phyloP scores from a whole-genome alignment of 2,888 invertebrate genomes.

The Drosophila mulleri region DNA sequence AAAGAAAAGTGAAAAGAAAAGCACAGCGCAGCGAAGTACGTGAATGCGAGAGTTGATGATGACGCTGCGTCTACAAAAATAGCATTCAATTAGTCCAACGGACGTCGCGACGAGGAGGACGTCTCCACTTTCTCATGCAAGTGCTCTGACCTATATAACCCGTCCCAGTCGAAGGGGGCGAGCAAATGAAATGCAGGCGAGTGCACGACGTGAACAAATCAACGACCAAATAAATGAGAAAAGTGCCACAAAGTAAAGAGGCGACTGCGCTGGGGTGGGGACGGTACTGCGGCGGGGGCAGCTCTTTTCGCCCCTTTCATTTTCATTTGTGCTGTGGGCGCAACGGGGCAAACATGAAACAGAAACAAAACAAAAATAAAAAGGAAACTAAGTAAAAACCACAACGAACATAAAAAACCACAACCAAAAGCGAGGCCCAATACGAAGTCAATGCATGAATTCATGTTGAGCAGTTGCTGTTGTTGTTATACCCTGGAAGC shows the following conservation, averaged over 20 bases:
- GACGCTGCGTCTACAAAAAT: constrained; percentile 73
- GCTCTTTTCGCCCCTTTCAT: constrained; percentile 51
- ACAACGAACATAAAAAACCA: constrained; percentile 33
- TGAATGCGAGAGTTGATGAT: constrained; percentile 51
- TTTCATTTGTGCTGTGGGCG: constrained; percentile 59
- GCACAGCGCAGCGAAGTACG: constrained; percentile 34
- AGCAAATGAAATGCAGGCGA: constrained; percentile 54
- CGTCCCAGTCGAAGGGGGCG: constrained; percentile 29
- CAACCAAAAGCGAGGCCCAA: constrained; percentile 65
- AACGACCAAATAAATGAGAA: constrained; percentile 74
- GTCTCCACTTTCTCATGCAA: constrained; percentile 72
- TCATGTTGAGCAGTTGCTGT: constrained; percentile 65
- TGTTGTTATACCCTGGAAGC: constrained; percentile 16
- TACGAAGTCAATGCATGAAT: constrained; percentile 76
- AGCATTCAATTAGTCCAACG: constrained; percentile 74
- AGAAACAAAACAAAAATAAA: constrained; percentile 5
- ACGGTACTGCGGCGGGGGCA: constrained; percentile 6
- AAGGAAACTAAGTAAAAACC: constrained; percentile 43
- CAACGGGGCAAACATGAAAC: constrained; percentile 10
- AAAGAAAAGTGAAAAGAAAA: constrained; percentile 71
- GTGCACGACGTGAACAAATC: constrained; percentile 65
- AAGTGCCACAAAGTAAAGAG: constrained; percentile 52
- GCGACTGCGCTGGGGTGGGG: background rate
- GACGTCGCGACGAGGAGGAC: constrained; percentile 37
- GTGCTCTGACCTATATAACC: constrained; percentile 80